phyloP scores from a whole-genome alignment of 1,140 invertebrate genomes.

The Drosophila lini region DNA sequence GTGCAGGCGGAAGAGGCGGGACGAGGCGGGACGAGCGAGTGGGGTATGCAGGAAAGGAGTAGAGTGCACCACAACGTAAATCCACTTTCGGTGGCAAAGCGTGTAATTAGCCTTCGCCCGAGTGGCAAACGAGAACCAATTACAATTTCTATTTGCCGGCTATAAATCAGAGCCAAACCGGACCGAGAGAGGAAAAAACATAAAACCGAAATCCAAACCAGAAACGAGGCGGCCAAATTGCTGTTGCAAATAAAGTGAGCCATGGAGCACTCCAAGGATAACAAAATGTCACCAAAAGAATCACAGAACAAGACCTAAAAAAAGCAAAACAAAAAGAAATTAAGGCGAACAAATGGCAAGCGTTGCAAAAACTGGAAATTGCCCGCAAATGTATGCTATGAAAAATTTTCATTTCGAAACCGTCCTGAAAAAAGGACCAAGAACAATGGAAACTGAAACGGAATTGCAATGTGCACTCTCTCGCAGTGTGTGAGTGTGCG shows the following conservation, averaged over 20 bases:
- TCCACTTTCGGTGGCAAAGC: conserved; percentile 66
- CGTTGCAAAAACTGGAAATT: conserved; percentile 40
- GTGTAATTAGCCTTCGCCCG: conserved; percentile 60
- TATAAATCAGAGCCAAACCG: conserved; percentile 59
- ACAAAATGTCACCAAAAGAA: conserved; percentile 34
- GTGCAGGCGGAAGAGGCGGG: background rate
- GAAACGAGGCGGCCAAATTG: conserved; percentile 41
- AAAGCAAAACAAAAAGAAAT: conserved; percentile 9
- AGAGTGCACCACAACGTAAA: conserved; percentile 56
- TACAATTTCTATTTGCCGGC: conserved; percentile 69
- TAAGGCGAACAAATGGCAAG: conserved; percentile 38
- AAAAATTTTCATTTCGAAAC: conserved; percentile 44
- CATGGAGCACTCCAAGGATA: conserved; percentile 37
- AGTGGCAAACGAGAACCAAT: conserved; percentile 61
- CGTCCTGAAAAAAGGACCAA: conserved; percentile 6
- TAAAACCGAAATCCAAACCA: conserved; percentile 1
- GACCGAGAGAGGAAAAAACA: background rate
- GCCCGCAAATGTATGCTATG: conserved; percentile 60
- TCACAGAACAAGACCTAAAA: conserved; percentile 2
- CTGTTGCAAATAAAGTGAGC: conserved; percentile 53
- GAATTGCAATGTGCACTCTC: conserved; percentile 34
- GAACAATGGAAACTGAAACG: conserved; percentile 26
- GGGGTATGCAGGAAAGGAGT: conserved; percentile 16
- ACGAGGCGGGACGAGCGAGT: too few relatives aligned
- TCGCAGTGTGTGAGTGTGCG: background rate